Percentiles rank a stretch among this genome's conserved stretches.
Evolutionary conservation across 2,113 vertebrate genomes (phyloP).

Genomic region (Myotis lucifugus): DNA sequence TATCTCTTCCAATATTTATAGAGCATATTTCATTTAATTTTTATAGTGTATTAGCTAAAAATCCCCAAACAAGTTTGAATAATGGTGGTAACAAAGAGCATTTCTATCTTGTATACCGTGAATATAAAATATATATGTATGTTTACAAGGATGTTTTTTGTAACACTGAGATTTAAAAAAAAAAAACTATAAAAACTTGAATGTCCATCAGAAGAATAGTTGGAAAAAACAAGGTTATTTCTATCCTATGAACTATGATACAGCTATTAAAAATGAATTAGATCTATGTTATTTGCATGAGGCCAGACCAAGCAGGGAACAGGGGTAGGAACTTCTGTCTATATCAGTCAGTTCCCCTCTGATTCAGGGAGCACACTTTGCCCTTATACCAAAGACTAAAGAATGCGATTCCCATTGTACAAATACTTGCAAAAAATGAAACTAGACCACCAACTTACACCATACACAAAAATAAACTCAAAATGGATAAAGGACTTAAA

Average conservation of each 20-base stretch:
- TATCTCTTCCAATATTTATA: background rate
- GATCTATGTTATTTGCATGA: background rate
- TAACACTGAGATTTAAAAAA: background rate
- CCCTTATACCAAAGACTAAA: background rate
- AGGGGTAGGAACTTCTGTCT: background rate
- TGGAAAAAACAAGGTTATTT: background rate
- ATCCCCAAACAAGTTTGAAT: background rate
- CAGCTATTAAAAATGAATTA: slow-evolving; percentile 4
- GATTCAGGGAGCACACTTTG: background rate
- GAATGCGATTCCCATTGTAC: background rate
- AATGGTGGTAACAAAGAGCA: background rate
- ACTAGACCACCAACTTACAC: too few relatives aligned
- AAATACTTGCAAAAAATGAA: too few relatives aligned
- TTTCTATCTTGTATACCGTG: background rate
- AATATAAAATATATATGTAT: background rate
- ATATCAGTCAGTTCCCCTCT: background rate
- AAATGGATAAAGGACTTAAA: too few relatives aligned
- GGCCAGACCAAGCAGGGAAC: background rate
- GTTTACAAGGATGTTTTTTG: background rate
- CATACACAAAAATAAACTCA: too few relatives aligned
- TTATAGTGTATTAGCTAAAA: background rate
- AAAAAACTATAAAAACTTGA: background rate
- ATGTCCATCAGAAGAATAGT: background rate
- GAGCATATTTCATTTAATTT: background rate
- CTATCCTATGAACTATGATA: background rate